A percentile compares a stretch with the other conserved stretches of the same genome.
Conservation (phyloP, 2,888 invertebrate species). For the Camptogramma bilineatum region DNA sequence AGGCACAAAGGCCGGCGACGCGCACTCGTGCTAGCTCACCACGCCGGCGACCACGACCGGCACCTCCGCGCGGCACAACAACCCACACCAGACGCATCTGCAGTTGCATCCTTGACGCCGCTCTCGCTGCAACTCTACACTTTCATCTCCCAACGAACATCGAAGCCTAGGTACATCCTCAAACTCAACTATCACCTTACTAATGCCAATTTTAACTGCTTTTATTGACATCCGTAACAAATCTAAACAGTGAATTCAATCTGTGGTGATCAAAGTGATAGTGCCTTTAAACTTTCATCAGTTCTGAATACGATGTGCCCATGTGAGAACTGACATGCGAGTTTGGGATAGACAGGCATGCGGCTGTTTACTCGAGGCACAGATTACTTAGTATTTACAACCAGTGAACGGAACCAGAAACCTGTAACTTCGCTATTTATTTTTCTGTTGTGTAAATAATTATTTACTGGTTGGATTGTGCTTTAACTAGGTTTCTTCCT, state of each 20-base stretch:
- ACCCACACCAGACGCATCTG: slow-evolving; percentile 18
- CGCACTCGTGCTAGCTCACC: slow-evolving; percentile 60
- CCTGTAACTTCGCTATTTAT: slow-evolving; percentile 9
- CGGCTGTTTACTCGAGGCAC: slow-evolving; percentile 17
- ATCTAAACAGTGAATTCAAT: slow-evolving; percentile 33
- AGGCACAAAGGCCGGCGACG: slow-evolving; percentile 68
- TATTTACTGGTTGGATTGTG: neutral
- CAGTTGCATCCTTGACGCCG: slow-evolving; percentile 36
- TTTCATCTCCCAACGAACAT: slow-evolving; percentile 30
- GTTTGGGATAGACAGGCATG: slow-evolving; percentile 15
- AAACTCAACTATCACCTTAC: slow-evolving; percentile 14
- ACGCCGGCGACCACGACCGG: slow-evolving; percentile 59
- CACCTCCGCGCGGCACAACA: slow-evolving; percentile 35
- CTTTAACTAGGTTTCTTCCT: slow-evolving; percentile 4
- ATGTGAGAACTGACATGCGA: slow-evolving; percentile 26
- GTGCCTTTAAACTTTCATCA: slow-evolving; percentile 21
- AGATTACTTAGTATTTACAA: slow-evolving; percentile 4
- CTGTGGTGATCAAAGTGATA: slow-evolving; percentile 32
- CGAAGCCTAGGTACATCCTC: slow-evolving; percentile 46
- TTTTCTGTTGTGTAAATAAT: slow-evolving; percentile 4
- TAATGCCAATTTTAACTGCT: slow-evolving; percentile 8
- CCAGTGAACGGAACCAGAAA: neutral
- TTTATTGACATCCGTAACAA: slow-evolving; percentile 9
- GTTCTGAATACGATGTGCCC: slow-evolving; percentile 15
- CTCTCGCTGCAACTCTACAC: slow-evolving; percentile 39